phyloP scores from a whole-genome alignment of 2,888 invertebrate species.

The Plutella xylostella region DNA sequence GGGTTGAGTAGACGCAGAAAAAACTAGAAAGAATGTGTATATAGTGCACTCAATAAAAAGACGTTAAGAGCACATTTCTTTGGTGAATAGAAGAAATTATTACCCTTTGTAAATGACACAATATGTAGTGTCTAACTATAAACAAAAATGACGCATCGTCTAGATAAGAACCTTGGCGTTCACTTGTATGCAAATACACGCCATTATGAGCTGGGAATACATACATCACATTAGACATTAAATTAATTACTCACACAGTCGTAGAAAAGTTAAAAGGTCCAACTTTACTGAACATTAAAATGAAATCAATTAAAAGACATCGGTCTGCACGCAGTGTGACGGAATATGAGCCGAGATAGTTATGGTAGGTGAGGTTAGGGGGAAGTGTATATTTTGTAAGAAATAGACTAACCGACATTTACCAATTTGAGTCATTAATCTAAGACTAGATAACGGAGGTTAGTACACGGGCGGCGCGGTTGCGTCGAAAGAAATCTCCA shows the following conservation, averaged over 20 bases:
- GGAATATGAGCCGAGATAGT: too few species aligned
- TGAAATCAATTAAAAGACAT: too few species aligned
- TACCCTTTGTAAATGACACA: slow-evolving; percentile 35
- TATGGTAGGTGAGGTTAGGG: too few species aligned
- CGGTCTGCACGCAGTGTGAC: too few species aligned
- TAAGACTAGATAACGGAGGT: slow-evolving; percentile 58
- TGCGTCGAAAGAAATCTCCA: slow-evolving; percentile 68
- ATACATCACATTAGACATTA: slow-evolving; percentile 35
- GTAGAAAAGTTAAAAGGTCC: too few species aligned
- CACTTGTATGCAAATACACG: slow-evolving; percentile 39
- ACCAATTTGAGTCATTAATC: slow-evolving; percentile 62
- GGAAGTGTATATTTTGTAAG: not conserved
- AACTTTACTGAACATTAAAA: too few species aligned
- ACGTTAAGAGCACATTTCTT: not conserved
- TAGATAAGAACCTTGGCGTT: slow-evolving; percentile 45
- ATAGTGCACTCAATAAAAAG: slow-evolving; percentile 24
- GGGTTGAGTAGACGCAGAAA: too few species aligned
- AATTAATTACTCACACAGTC: too few species aligned
- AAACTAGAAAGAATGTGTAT: slow-evolving; percentile 20
- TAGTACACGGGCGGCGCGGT: slow-evolving; percentile 45
- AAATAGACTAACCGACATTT: slow-evolving; percentile 23
- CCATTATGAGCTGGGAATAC: slow-evolving; percentile 47
- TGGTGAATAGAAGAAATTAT: slow-evolving; percentile 1
- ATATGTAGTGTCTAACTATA: slow-evolving; percentile 19
- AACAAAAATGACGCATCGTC: not conserved